These are phyloP conservation scores for Mesitornis unicolor DNA, from an alignment of 2,113 vertebrate genomes.

Conservation along the genomic window DNA sequence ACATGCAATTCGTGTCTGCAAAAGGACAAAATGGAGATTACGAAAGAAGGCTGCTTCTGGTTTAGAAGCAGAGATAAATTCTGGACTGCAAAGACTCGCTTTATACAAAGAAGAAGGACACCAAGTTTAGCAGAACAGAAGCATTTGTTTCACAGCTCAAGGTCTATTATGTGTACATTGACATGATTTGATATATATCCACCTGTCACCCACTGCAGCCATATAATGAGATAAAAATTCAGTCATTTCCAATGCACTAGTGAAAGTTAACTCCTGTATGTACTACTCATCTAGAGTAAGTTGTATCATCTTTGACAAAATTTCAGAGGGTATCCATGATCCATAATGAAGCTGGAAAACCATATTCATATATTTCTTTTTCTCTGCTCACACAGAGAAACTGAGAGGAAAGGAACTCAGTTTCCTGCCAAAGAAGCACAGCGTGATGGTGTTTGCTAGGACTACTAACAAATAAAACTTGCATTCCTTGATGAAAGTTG, in stretches of 20 bases:
- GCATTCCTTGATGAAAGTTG: neutral
- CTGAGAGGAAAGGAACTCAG: neutral
- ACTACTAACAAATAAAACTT: neutral
- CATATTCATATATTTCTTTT: neutral
- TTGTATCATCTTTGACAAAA: neutral
- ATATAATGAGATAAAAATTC: neutral
- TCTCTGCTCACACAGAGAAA: neutral
- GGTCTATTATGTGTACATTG: neutral
- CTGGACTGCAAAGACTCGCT: neutral
- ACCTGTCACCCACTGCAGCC: neutral
- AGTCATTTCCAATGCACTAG: neutral
- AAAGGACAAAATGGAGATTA: neutral
- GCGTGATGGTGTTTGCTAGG: neutral
- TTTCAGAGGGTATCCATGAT: neutral
- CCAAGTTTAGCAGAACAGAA: neutral
- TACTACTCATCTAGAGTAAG: neutral
- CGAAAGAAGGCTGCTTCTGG: neutral
- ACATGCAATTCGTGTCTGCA: conserved; percentile 86
- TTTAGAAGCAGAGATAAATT: neutral
- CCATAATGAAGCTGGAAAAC: neutral
- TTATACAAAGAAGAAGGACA: neutral
- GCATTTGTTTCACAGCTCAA: neutral
- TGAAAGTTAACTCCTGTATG: neutral
- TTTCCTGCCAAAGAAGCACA: neutral
- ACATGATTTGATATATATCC: neutral